phyloP scores from a whole-genome alignment of 2,797 vertebrate species.

The Brachyalestes nurse region DNA sequence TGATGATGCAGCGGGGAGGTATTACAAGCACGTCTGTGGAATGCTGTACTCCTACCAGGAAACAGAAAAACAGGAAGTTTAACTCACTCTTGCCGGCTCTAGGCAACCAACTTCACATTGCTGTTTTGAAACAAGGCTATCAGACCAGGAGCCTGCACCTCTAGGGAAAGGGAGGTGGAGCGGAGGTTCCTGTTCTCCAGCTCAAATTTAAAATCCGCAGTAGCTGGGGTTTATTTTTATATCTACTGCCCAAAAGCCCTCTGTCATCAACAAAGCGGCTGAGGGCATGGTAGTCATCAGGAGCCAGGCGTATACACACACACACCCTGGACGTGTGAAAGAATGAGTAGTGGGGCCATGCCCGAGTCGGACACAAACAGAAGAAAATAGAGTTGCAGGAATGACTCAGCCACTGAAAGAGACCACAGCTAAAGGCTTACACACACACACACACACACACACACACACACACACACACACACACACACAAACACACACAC shows the following conservation, averaged over 20 bases:
- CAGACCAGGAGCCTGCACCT: neutral
- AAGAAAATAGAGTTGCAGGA: slow-evolving; percentile 18
- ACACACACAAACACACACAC: too few relatives aligned
- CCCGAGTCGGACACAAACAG: slow-evolving; percentile 9
- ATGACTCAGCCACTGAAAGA: neutral
- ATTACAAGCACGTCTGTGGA: slow-evolving; percentile 62
- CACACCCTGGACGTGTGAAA: neutral
- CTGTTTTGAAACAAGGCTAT: slow-evolving; percentile 34
- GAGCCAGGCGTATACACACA: neutral
- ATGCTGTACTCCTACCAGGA: slow-evolving; percentile 57
- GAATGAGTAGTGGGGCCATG: neutral
- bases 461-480: too few relatives aligned
- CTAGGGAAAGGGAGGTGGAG: neutral
- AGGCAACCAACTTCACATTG: slow-evolving; percentile 45
- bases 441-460: too few relatives aligned
- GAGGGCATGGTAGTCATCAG: neutral
- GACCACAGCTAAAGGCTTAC: neutral
- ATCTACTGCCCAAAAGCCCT: slow-evolving; percentile 1
- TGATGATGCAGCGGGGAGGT: neutral
- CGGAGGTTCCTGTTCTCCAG: neutral
- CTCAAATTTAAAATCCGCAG: neutral
- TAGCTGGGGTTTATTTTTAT: neutral
- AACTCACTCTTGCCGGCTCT: slow-evolving; percentile 51
- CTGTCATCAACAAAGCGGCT: neutral
- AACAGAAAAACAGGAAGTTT: slow-evolving; percentile 54